Evolutionary conservation across 2,113 vertebrate species (phyloP).

Genomic region (Eulemur macaco): DNA sequence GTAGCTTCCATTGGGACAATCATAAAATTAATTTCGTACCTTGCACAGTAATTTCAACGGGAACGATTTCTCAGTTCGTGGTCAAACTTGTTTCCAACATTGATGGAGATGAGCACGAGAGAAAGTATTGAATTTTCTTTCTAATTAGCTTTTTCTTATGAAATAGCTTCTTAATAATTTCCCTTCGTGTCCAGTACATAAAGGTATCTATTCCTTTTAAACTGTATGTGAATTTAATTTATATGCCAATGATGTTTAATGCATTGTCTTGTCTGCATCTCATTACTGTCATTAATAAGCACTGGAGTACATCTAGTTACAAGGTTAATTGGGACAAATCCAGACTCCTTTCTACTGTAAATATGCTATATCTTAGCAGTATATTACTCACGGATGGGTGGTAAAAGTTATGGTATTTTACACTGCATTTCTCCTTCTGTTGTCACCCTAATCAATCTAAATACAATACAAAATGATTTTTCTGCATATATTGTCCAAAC

Average conservation of each 20-base stretch:
- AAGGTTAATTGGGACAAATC: constrained; percentile 97
- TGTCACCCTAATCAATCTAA: constrained; percentile 46
- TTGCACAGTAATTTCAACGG: constrained; percentile 79
- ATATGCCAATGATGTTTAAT: constrained; percentile 92
- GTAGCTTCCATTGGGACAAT: constrained; percentile 82
- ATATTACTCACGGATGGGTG: constrained; percentile 73
- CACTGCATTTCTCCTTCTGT: constrained; percentile 50
- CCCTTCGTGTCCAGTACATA: constrained; percentile 84
- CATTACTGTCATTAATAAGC: constrained; percentile 94
- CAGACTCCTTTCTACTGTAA: constrained; percentile 88
- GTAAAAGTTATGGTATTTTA: constrained; percentile 76
- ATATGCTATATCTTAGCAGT: constrained; percentile 87
- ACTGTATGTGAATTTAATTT: constrained; percentile 90
- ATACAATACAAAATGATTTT: constrained; percentile 60
- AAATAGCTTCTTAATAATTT: constrained; percentile 87
- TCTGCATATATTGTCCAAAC: background rate
- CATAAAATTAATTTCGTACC: constrained; percentile 85
- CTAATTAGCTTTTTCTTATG: constrained; percentile 84
- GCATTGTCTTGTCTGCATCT: constrained; percentile 91
- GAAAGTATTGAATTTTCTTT: constrained; percentile 86
- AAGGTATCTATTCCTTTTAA: constrained; percentile 82
- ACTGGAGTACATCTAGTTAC: constrained; percentile 91
- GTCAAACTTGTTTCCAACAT: constrained; percentile 83
- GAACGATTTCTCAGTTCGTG: constrained; percentile 82
- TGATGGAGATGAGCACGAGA: constrained; percentile 84